Percentiles rank a stretch among this genome's conserved stretches.
Evolutionary conservation across 2,113 vertebrate species (phyloP).

Genomic region (Herpetotheres cachinnans): DNA sequence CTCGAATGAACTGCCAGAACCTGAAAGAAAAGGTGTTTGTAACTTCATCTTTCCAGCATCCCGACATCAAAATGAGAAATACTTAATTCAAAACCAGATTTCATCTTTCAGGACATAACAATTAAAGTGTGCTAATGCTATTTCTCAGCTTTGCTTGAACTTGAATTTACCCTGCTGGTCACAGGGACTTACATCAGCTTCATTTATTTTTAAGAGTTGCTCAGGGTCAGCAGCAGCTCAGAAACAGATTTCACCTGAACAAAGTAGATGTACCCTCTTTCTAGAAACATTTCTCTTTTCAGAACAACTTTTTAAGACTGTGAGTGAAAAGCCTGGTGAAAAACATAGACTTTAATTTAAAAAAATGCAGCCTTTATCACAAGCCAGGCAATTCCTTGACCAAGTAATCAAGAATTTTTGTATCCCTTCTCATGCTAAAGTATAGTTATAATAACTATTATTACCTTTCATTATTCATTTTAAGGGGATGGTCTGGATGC

Average conservation of each 20-base stretch:
- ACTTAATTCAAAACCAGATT: background rate
- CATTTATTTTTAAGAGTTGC: background rate
- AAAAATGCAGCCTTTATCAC: background rate
- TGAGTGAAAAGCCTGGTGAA: background rate
- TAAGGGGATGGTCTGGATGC: background rate
- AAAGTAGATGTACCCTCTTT: background rate
- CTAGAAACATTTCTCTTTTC: background rate
- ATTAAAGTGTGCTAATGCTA: background rate
- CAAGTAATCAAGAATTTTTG: background rate
- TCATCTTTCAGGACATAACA: background rate
- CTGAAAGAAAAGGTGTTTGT: background rate
- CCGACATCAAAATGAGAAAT: background rate
- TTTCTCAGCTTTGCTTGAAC: background rate
- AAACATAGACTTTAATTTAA: background rate
- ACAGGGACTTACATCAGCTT: background rate
- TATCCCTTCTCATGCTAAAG: background rate
- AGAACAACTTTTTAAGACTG: background rate
- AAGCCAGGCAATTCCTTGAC: background rate
- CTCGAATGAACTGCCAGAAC: background rate
- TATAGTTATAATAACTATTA: background rate
- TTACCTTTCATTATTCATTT: background rate
- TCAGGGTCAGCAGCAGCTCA: background rate
- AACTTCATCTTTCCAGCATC: background rate
- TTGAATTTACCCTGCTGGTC: background rate
- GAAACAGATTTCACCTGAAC: background rate